phyloP scores from a whole-genome alignment of 1,140 invertebrate genomes.

The Drepana arcuata region DNA sequence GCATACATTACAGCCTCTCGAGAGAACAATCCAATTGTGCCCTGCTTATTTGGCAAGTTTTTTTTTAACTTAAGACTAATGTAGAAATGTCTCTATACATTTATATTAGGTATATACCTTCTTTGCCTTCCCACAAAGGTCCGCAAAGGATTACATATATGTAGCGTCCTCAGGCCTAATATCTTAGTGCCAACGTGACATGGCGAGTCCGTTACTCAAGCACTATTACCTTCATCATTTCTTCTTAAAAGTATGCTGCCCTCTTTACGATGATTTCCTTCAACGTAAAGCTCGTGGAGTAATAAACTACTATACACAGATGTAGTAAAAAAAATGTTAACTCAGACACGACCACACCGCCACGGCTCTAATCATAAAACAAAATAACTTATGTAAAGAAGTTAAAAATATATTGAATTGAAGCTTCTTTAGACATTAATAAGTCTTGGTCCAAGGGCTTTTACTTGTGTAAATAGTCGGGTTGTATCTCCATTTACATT shows the following conservation, averaged over 20 bases:
- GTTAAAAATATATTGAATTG: no score
- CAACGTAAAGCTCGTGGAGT: neutral
- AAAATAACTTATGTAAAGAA: no score
- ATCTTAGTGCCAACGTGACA: neutral
- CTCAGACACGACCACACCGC: no score
- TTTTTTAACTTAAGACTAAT: conserved; percentile 6
- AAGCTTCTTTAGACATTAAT: no score
- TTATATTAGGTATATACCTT: neutral
- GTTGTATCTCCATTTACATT: no score
- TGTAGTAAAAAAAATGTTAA: conserved; percentile 2
- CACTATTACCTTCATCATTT: neutral
- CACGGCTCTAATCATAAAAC: no score
- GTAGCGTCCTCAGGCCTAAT: neutral
- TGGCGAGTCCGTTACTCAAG: no score
- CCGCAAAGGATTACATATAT: no score
- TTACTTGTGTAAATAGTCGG: no score
- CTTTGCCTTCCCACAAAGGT: neutral
- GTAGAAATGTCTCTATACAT: neutral
- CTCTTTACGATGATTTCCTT: conserved; percentile 4
- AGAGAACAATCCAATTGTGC: conserved; percentile 4
- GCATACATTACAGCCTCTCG: conserved; percentile 24
- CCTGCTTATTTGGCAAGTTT: conserved; percentile 1
- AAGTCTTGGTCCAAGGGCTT: no score
- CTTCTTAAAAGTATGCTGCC: neutral
- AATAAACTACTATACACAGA: no score